These are phyloP conservation scores for Pogonus chalceus DNA, from an alignment of 1,140 invertebrate genomes.

Conservation along the genomic window DNA sequence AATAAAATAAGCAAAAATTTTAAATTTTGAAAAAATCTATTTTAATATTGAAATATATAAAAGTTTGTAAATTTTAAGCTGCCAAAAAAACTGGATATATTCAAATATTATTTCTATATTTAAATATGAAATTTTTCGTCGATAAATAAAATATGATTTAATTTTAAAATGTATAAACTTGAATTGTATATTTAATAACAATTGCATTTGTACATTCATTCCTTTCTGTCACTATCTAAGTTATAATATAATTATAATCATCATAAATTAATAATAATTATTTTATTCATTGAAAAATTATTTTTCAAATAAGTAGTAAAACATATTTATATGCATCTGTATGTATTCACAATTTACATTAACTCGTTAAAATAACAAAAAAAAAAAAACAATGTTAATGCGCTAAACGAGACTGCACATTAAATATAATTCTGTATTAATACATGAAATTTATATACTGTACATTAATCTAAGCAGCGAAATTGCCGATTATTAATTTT, in stretches of 20 bases:
- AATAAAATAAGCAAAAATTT: not conserved
- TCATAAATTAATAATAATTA: too few relatives aligned
- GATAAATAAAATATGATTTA: too few relatives aligned
- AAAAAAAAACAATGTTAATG: conserved; percentile 2
- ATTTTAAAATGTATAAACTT: too few relatives aligned
- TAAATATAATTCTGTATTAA: not conserved
- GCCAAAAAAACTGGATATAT: not conserved
- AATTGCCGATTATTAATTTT: conserved; percentile 6
- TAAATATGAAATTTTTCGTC: too few relatives aligned
- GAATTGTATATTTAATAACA: too few relatives aligned
- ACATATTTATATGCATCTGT: conserved; percentile 2
- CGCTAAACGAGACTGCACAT: conserved; percentile 4
- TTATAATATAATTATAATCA: too few relatives aligned
- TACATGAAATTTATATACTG: not conserved
- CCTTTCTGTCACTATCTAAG: too few relatives aligned
- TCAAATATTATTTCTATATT: not conserved
- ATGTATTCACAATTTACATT: conserved; percentile 4
- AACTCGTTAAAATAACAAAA: not conserved
- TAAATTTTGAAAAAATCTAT: not conserved
- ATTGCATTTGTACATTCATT: too few relatives aligned
- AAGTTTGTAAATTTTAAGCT: not conserved
- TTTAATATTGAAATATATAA: not conserved
- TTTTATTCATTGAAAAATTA: not conserved
- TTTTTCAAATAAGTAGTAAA: not conserved
- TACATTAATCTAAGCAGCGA: conserved; percentile 5